phyloP scores from a whole-genome alignment of 1,140 invertebrate species.

The Spodoptera litura region DNA sequence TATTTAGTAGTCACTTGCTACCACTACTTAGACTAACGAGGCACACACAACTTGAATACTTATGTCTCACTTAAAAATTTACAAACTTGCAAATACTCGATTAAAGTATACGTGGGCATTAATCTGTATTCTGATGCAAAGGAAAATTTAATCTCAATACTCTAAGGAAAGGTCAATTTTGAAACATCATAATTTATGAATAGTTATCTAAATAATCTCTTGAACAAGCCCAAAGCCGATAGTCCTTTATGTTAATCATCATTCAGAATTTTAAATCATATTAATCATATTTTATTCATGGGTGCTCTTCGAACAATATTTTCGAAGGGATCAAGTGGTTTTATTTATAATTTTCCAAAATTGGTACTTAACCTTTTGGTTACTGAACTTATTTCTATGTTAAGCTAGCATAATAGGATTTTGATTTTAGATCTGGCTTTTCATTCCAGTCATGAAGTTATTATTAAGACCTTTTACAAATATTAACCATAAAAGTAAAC shows the following conservation, averaged over 20 bases:
- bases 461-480: no score
- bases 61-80: conserved; percentile 9
- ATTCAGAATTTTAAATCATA: conserved; percentile 26
- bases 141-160: not conserved
- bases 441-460: no score
- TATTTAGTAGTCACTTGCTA: no score
- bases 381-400: conserved; percentile 6
- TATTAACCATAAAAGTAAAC: no score
- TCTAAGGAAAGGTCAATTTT: conserved; percentile 4
- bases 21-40: not conserved
- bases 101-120: not conserved
- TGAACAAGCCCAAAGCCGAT: not conserved
- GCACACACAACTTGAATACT: not conserved
- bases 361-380: not conserved
- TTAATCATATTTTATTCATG: conserved; percentile 18
- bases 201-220: conserved; percentile 24
- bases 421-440: no score
- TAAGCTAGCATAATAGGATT: not conserved
- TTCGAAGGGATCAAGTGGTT: conserved; percentile 7
- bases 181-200: conserved; percentile 5
- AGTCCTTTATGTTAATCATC: conserved; percentile 31
- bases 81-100: not conserved
- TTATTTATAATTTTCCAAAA: conserved; percentile 11
- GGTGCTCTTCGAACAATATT: not conserved
- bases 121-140: not conserved